A percentile compares a stretch with the other conserved stretches of the same genome.
Conservation (phyloP, 2,888 invertebrate species). For the Hyppa rectilinea region DNA sequence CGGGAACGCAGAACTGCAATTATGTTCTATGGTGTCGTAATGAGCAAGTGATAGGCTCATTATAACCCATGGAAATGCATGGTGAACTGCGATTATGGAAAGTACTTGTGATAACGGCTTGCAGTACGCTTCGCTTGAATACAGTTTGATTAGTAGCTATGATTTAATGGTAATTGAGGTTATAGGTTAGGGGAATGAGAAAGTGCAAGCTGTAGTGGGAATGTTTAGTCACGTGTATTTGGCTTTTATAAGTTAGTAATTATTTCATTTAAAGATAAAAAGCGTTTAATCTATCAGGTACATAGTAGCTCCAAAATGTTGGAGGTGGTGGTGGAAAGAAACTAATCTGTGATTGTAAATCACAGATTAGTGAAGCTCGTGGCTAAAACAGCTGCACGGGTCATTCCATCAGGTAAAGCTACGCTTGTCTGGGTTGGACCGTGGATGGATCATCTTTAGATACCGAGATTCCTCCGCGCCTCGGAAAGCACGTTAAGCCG, state of each 20-base stretch:
- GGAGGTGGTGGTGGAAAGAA: no score
- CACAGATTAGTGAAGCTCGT: no score
- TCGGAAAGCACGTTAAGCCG: no score
- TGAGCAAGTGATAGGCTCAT: conserved; percentile 64
- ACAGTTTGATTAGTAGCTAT: conserved; percentile 49
- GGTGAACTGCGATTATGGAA: conserved; percentile 43
- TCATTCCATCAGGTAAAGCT: no score
- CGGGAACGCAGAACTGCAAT: conserved; percentile 65
- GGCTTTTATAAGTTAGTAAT: conserved; percentile 2
- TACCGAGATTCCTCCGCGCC: no score
- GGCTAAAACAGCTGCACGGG: no score
- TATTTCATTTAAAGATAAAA: not conserved
- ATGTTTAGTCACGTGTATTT: conserved; percentile 10
- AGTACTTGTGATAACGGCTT: conserved; percentile 48
- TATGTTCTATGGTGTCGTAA: conserved; percentile 67
- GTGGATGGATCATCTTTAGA: no score
- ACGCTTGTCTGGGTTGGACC: no score
- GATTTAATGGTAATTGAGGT: conserved; percentile 40
- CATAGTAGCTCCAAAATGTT: not conserved
- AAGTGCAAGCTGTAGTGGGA: conserved; percentile 23
- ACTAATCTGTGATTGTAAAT: no score
- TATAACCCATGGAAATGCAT: conserved; percentile 54
- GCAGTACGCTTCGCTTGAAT: conserved; percentile 42
- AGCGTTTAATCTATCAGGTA: not conserved
- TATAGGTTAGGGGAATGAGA: conserved; percentile 37